Percentiles rank a stretch among this genome's conserved stretches.
Evolutionary conservation across 1,140 invertebrate genomes (phyloP).

Genomic region (Oscheius sp.): DNA sequence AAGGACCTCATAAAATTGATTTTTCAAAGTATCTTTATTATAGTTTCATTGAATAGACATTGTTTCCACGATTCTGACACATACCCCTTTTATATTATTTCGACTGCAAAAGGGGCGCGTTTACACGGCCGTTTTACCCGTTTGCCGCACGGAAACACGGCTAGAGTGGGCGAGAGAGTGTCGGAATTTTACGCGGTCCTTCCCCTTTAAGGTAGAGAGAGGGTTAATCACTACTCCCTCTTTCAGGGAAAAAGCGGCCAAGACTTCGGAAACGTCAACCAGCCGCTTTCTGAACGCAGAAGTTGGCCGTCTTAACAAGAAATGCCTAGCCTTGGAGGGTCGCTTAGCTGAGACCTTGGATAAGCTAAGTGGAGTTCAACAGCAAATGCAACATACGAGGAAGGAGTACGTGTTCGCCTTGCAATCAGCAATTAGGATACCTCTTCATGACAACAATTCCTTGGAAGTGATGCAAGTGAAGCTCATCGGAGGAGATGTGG

Average conservation of each 20-base stretch:
- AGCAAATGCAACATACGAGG: constrained; percentile 33
- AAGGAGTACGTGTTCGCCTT: constrained; percentile 65
- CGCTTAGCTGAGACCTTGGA: neutral
- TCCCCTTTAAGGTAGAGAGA: no score
- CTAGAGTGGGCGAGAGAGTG: no score
- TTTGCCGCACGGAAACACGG: no score
- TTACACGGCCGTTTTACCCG: no score
- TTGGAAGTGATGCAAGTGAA: constrained; percentile 63
- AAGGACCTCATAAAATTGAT: no score
- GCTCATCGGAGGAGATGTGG: constrained; percentile 65
- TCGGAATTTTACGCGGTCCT: no score
- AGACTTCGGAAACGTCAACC: constrained; percentile 61
- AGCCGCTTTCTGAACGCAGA: constrained; percentile 65
- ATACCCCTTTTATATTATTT: no score
- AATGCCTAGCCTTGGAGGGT: constrained; percentile 26
- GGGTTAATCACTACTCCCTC: neutral
- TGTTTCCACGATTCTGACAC: no score
- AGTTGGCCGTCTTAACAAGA: constrained; percentile 61
- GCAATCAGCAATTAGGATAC: constrained; percentile 65
- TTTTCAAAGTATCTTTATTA: no score
- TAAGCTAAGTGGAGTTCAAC: neutral
- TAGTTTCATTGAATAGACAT: no score
- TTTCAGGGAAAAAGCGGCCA: constrained; percentile 20
- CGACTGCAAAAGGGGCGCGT: no score
- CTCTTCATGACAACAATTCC: constrained; percentile 62